Evolutionary conservation across 2,113 vertebrate genomes (phyloP).

Genomic region (Semnopithecus entellus): DNA sequence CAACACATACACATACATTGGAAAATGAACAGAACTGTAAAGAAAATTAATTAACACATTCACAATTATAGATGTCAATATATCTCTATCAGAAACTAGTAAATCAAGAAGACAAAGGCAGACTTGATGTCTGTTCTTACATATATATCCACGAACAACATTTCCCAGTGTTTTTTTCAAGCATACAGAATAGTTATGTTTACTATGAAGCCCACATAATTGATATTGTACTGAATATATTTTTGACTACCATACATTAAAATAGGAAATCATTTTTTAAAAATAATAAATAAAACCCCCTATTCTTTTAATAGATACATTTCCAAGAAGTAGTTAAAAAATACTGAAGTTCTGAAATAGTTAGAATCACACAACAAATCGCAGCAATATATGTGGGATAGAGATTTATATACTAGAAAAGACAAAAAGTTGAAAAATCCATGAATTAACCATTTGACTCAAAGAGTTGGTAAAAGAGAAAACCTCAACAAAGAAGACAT

Average conservation of each 20-base stretch:
- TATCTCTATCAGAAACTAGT: slow-evolving; percentile 9
- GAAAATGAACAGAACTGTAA: neutral
- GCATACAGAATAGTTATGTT: neutral
- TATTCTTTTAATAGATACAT: neutral
- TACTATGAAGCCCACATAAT: neutral
- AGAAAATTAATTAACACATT: neutral
- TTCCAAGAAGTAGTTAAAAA: neutral
- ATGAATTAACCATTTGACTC: neutral
- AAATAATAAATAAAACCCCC: neutral
- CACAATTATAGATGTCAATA: neutral
- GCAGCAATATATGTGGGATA: neutral
- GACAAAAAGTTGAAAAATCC: neutral
- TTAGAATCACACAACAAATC: neutral
- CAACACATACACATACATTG: too few relatives aligned
- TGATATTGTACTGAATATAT: neutral
- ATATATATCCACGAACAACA: neutral
- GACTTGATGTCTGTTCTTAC: neutral
- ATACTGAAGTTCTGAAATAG: neutral
- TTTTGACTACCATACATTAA: neutral
- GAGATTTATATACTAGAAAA: neutral
- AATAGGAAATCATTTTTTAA: neutral
- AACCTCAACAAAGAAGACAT: neutral
- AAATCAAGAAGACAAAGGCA: neutral
- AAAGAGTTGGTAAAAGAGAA: neutral
- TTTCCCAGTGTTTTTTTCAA: neutral